A percentile compares a stretch with the other conserved stretches of the same genome.
Conservation (phyloP, 2,797 vertebrate species). For the Brachyalestes nurse region DNA sequence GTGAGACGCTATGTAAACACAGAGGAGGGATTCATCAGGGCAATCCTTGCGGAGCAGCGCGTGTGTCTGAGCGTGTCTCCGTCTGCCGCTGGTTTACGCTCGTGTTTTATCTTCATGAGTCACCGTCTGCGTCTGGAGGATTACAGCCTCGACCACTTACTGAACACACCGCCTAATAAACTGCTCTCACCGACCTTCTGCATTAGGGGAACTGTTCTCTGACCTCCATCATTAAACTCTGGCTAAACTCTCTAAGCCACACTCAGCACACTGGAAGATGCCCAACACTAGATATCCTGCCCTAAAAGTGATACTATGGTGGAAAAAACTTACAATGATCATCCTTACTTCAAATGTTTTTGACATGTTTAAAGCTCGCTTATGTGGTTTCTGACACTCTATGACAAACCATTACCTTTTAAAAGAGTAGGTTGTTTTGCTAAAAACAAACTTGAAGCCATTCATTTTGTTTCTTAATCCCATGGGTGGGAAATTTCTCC, state of each 20-base stretch:
- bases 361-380: too few relatives aligned
- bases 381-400: too few relatives aligned
- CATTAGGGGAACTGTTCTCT: background rate
- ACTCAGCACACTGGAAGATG: too few relatives aligned
- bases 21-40: background rate
- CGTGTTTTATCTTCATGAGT: background rate
- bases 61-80: background rate
- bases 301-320: too few relatives aligned
- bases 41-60: background rate
- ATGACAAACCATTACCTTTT: too few relatives aligned
- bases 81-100: background rate
- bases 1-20: slow-evolving; percentile 12
- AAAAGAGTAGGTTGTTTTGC: too few relatives aligned
- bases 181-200: background rate
- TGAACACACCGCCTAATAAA: background rate
- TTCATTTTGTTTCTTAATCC: too few relatives aligned
- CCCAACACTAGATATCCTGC: too few relatives aligned
- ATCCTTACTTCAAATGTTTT: too few relatives aligned
- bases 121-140: slow-evolving; percentile 7
- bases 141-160: background rate
- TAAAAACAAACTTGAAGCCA: too few relatives aligned
- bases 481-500: too few relatives aligned
- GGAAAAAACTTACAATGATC: too few relatives aligned
- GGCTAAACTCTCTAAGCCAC: background rate
- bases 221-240: background rate